Evolutionary conservation across 1,140 invertebrate species (phyloP), one percentile per base, ranked within the genome.

Genomic region (Drosophila kikkawai): DNA sequence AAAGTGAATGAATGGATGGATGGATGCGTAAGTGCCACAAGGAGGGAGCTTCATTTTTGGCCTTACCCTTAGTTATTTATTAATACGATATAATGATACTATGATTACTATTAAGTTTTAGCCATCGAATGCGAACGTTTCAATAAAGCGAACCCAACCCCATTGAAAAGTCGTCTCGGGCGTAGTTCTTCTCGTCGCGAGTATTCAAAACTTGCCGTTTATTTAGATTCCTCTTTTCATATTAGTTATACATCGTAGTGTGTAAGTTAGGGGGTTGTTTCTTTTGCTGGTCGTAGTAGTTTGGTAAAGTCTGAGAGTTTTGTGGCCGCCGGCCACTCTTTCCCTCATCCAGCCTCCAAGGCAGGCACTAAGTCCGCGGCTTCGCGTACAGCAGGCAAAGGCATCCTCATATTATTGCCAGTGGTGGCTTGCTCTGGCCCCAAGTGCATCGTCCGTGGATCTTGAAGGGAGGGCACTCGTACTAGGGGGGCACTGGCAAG

Each of bases 31-130:
- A 63, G 44, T 61, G 47, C 76, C 80, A 63, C 58, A 37, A 19
- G 19, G 32, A 51, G 41, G 55, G 53, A 67, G 56, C 61, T 78
- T 78, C 51, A 77, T 88, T 88, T 88, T 88, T 84, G 85, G 80
- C 80, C 80, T 81, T 90, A 90, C 77, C 53, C 90, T 84, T 88
- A 88, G 84, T 88, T 90, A 88, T 84, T 90, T 88, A 90, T 88
- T 87, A 80, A 86, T 63, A 65, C 66, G 45, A 70, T 63, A 29
- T 17, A 82, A 64, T 56, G 66, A 67, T 76, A 76, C 67, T 61
- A 86, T 79, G 63, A 82, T 83, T 78, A 87, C 64, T 51, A 78
- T 80, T 80, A 87, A 68, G 71, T 87, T 87, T 83, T 80, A 87
- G 68, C 63, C 75, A 80, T 77, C 57, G 75, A 70, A 87, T 59